Conservation (phyloP, 2,888 invertebrate species). For the Saturnia japonica region DNA sequence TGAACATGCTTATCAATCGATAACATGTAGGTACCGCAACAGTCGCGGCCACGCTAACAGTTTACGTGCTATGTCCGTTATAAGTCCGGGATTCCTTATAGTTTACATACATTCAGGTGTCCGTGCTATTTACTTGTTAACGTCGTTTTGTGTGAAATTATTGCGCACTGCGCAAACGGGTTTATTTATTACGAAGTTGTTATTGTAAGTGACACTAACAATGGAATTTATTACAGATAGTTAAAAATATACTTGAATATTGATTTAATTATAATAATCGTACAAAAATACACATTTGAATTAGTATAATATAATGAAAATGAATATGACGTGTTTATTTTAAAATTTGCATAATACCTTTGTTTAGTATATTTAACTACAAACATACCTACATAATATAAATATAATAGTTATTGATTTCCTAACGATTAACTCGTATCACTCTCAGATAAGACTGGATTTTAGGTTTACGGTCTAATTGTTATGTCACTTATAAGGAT, state of each 20-base stretch:
- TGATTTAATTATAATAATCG: not conserved
- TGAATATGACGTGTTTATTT: not conserved
- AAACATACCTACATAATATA: not conserved
- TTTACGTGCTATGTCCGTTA: constrained; percentile 15
- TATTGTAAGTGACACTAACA: not conserved
- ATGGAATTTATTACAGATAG: not conserved
- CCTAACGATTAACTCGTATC: not conserved
- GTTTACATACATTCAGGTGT: not conserved
- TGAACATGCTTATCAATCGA: not conserved
- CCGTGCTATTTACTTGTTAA: not conserved
- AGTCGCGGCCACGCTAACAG: not conserved
- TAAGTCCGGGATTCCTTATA: constrained; percentile 12
- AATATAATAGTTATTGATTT: not conserved
- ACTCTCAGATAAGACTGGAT: constrained; percentile 11
- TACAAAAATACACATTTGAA: not conserved
- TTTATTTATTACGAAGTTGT: not conserved
- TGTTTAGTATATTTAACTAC: not conserved
- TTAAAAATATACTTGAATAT: not conserved
- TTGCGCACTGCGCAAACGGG: not conserved
- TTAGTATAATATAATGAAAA: not conserved
- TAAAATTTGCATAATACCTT: not conserved
- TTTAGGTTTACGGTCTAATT: not conserved
- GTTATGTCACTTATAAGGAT: constrained; percentile 9
- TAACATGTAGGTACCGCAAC: not conserved
- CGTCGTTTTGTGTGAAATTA: constrained; percentile 3